Evolutionary conservation across 2,113 vertebrate species (phyloP).

Genomic region (Labrus mixtus): DNA sequence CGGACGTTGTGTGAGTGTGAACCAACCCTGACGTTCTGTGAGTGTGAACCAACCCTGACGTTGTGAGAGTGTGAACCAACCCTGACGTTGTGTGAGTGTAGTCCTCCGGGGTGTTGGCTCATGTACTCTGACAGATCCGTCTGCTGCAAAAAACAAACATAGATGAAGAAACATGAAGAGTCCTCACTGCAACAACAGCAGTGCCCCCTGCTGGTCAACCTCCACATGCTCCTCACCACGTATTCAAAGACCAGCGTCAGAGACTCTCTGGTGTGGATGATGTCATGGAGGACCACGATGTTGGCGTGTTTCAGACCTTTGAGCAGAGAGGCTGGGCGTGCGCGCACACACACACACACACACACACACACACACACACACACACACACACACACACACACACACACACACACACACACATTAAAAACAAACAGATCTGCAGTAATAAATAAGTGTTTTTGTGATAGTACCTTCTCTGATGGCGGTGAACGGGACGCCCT

Average conservation of each 20-base stretch:
- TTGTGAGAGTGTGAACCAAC: conserved; percentile 61
- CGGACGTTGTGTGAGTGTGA: too few species aligned
- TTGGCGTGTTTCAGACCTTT: conserved; percentile 93
- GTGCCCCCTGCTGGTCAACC: too few species aligned
- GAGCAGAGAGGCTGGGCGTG: conserved; percentile 86
- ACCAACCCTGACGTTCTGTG: background rate
- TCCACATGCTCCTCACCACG: conserved; percentile 82
- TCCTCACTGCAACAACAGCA: too few species aligned
- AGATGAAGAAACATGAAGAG: background rate
- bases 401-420: too few species aligned
- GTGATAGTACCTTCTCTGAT: conserved; percentile 88
- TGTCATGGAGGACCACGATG: conserved; percentile 92
- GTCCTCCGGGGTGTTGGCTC: conserved; percentile 90
- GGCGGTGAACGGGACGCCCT: conserved; percentile 91
- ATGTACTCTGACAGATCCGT: conserved; percentile 92
- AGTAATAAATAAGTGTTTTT: too few species aligned
- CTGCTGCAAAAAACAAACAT: conserved; percentile 78
- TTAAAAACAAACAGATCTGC: too few species aligned
- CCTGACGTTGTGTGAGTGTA: conserved; percentile 86
- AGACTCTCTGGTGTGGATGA: conserved; percentile 90
- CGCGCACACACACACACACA: too few species aligned
- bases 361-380: too few species aligned
- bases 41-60: background rate
- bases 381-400: too few species aligned
- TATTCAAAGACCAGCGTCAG: conserved; percentile 95